phyloP scores from a whole-genome alignment of 1,140 invertebrate species.

The Sycophaga agraensis region DNA sequence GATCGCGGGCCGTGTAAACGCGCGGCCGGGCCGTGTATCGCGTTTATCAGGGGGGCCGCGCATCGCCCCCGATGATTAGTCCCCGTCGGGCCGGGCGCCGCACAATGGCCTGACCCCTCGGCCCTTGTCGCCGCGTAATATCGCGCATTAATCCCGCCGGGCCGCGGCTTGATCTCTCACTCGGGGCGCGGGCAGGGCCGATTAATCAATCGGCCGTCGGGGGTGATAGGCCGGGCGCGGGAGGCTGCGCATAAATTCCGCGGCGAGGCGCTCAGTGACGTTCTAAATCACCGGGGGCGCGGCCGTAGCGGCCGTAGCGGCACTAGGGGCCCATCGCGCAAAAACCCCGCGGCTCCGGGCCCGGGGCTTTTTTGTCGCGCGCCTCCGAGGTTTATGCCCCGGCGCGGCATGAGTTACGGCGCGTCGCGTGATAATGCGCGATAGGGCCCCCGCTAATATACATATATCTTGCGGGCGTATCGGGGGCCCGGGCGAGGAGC shows the following conservation, averaged over 20 bases:
- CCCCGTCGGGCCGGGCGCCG: slow-evolving; percentile 8
- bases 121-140: slow-evolving; percentile 13
- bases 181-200: not conserved
- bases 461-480: not conserved
- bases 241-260: not conserved
- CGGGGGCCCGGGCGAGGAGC: not conserved
- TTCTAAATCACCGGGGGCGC: slow-evolving; percentile 2
- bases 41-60: slow-evolving; percentile 38
- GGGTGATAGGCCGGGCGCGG: no score
- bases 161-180: not conserved
- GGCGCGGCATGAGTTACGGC: slow-evolving; percentile 10
- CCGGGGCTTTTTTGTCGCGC: not conserved
- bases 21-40: slow-evolving; percentile 32
- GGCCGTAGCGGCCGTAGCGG: not conserved
- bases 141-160: slow-evolving; percentile 2
- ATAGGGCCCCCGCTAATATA: slow-evolving; percentile 11
- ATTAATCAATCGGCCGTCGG: no score
- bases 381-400: slow-evolving; percentile 7
- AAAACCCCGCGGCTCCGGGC: no score
- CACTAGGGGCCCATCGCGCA: not conserved
- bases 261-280: not conserved
- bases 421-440: slow-evolving; percentile 24
- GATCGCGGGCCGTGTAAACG: no score
- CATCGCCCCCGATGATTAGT: slow-evolving; percentile 19
- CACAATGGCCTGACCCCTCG: not conserved